Evolutionary conservation across 1,140 invertebrate species (phyloP), one percentile per base, ranked within the genome.

Genomic region (Trichonephila inaurata): DNA sequence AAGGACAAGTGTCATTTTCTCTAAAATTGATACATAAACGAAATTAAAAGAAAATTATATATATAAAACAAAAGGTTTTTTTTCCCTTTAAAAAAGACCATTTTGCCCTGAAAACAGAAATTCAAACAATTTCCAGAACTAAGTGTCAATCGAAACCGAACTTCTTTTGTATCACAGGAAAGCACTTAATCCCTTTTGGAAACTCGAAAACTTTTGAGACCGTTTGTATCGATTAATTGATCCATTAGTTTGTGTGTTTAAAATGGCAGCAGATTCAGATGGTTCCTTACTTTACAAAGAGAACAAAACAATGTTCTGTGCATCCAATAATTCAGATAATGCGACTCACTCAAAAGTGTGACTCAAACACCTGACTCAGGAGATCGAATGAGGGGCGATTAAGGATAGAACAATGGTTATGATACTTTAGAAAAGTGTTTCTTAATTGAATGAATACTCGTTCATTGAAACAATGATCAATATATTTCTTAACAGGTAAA

Each of bases 201-300:
- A 24, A 18, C 82, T 85, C 33, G 24, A 10, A 58, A 85, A 85
- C 82, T 85, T 85, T 58, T 60, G 44, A 19, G 51, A 58, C 44
- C 10, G n/a, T 58, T 60, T 58, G 82, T 60, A 85, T 85, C 58
- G 82, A 85, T 58, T 85, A 85, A 85, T 85, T 33, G 82, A 85
- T 85, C 82, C 82, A 58, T 85, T 60, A 85, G 58, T 85, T 51
- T 51, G 82, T 85, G 82, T 85, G 82, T 85, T 85, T 85, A 85
- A 85, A 85, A 60, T 24, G 44, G 44, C n/a, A 69, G 6, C 7
- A 14, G 24, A 18, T 60, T 24, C 21, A 19, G 24, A 85, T 58
- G n/a, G 58, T 58, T 85, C 82, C 58, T 58, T 2, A 16, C 82
- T n/a, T 60, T 58, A 51, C 44, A 51, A 28, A 24, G 82, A 24